A percentile compares a stretch with the other conserved stretches of the same genome.
Evolutionary conservation across 2,888 invertebrate species (phyloP).

Genomic region (Omphaloscelis lunosa): DNA sequence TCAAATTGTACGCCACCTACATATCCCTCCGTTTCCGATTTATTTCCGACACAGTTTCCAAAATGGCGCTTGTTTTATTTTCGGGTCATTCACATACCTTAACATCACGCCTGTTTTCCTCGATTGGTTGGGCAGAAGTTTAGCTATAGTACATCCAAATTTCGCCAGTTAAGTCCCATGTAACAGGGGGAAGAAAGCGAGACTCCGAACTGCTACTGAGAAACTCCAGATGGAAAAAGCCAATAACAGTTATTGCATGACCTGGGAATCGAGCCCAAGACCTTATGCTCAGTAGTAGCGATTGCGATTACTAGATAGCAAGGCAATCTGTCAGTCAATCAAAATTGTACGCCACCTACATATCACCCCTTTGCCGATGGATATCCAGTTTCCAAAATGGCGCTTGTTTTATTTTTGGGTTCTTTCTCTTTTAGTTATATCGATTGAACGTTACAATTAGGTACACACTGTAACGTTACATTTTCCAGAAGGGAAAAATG

Average conservation of each 20-base stretch:
- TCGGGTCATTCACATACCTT: not conserved
- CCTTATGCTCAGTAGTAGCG: not conserved
- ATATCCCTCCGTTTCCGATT: constrained; percentile 68
- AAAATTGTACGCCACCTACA: constrained; percentile 17
- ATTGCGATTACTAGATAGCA: not conserved
- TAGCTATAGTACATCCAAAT: not conserved
- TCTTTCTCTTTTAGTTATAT: not conserved
- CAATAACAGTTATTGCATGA: not conserved
- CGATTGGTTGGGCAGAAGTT: not conserved
- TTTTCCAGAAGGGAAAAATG: too few species aligned
- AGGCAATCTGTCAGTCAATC: not conserved
- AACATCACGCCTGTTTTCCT: not conserved
- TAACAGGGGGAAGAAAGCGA: too few species aligned
- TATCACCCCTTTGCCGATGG: constrained; percentile 69
- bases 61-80: constrained; percentile 19
- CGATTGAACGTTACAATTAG: too few species aligned
- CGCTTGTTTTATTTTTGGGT: constrained; percentile 14
- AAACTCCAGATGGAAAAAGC: not conserved
- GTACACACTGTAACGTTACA: too few species aligned
- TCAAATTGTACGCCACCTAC: constrained; percentile 23
- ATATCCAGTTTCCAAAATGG: constrained; percentile 68
- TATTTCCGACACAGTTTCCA: constrained; percentile 71
- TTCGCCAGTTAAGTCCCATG: too few species aligned
- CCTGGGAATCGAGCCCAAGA: not conserved
- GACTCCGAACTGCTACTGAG: too few species aligned